These are phyloP conservation scores for Gasteruption jaculator DNA, from an alignment of 2,888 invertebrate species.

Conservation along the genomic window DNA sequence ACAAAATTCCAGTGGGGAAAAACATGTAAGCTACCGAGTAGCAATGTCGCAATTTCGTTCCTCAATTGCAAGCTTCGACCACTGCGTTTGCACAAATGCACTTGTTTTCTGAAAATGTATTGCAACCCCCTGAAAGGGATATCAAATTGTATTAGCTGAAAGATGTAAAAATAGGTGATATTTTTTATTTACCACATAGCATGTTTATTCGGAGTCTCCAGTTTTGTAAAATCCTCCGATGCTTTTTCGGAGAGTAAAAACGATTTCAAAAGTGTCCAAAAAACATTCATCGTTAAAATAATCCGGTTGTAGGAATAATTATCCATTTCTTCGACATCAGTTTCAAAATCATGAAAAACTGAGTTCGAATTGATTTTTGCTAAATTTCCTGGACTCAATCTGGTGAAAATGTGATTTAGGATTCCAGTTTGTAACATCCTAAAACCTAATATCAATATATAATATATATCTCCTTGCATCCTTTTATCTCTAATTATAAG, in stretches of 20 bases:
- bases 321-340: slow-evolving; percentile 13
- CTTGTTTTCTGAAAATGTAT: slow-evolving; percentile 32
- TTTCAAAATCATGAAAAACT: slow-evolving; percentile 11
- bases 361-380: too few species aligned
- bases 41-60: slow-evolving; percentile 36
- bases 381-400: slow-evolving; percentile 48
- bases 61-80: slow-evolving; percentile 35
- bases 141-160: neutral
- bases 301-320: slow-evolving; percentile 23
- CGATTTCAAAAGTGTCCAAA: slow-evolving; percentile 32
- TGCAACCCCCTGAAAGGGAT: slow-evolving; percentile 33
- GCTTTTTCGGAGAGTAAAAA: slow-evolving; percentile 19
- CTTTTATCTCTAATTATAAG: too few species aligned
- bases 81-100: slow-evolving; percentile 22
- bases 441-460: slow-evolving; percentile 33
- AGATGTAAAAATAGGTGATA: neutral
- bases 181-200: slow-evolving; percentile 34
- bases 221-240: slow-evolving; percentile 10
- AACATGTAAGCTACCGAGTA: slow-evolving; percentile 31
- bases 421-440: slow-evolving; percentile 41
- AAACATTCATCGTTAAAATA: slow-evolving; percentile 28
- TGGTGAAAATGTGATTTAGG: slow-evolving; percentile 40
- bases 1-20: slow-evolving; percentile 34
- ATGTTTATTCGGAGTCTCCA: slow-evolving; percentile 17
- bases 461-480: too few species aligned